Conservation (phyloP, 2,888 invertebrate genomes). For the Orthosia cruda region DNA sequence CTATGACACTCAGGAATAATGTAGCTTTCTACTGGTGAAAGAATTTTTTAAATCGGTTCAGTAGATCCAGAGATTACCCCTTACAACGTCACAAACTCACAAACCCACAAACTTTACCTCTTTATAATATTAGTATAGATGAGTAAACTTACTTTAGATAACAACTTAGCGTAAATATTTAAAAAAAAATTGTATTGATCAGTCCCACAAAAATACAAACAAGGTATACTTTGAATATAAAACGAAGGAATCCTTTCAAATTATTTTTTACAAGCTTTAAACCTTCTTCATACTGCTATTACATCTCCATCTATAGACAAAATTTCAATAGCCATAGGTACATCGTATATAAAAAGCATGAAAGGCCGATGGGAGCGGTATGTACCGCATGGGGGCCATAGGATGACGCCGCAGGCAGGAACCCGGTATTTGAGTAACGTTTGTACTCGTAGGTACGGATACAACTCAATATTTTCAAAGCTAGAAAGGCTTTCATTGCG, state of each 20-base stretch:
- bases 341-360: slow-evolving; percentile 37
- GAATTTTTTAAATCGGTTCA: no score
- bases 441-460: slow-evolving; percentile 36
- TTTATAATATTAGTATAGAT: no score
- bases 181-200: neutral
- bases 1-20: no score
- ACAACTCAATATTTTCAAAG: slow-evolving; percentile 57
- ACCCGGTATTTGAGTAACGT: slow-evolving; percentile 57
- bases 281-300: slow-evolving; percentile 1
- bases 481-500: slow-evolving; percentile 48
- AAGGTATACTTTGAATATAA: neutral
- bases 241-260: slow-evolving; percentile 1
- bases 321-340: slow-evolving; percentile 30
- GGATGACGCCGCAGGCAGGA: slow-evolving; percentile 42
- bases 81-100: no score
- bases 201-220: neutral
- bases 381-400: slow-evolving; percentile 41
- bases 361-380: slow-evolving; percentile 43
- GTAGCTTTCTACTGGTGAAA: no score
- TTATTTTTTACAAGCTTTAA: slow-evolving; percentile 2
- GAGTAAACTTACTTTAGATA: neutral
- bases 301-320: slow-evolving; percentile 23
- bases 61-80: no score
- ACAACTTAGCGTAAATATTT: neutral
- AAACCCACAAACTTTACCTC: no score